Conservation (phyloP, 1,140 invertebrate genomes). For the Drosophila ficusphila region DNA sequence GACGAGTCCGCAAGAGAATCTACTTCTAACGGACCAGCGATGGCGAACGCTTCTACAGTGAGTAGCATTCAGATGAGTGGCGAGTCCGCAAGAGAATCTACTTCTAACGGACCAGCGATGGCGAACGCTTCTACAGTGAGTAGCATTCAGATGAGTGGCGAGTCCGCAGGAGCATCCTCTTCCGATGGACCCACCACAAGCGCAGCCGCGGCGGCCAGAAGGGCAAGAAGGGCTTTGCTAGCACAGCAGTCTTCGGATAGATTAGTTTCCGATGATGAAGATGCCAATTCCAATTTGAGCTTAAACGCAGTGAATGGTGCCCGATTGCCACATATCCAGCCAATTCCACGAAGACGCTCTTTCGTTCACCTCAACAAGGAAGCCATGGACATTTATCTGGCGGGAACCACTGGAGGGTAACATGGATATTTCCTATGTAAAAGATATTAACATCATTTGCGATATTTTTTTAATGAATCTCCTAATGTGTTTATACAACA, state of each 20-base stretch:
- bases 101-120: too few relatives aligned
- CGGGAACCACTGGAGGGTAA: conserved; percentile 61
- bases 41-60: conserved; percentile 46
- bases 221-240: neutral
- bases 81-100: too few relatives aligned
- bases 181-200: neutral
- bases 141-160: conserved; percentile 13
- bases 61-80: conserved; percentile 27
- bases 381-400: conserved; percentile 63
- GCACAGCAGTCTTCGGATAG: neutral
- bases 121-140: conserved; percentile 50
- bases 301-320: conserved; percentile 68
- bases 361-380: conserved; percentile 29
- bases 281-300: conserved; percentile 40
- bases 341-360: conserved; percentile 55
- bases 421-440: neutral
- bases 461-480: too few relatives aligned
- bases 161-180: neutral
- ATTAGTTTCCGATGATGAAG: conserved; percentile 40
- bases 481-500: too few relatives aligned
- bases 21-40: too few relatives aligned
- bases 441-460: too few relatives aligned
- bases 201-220: neutral
- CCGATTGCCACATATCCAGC: conserved; percentile 57
- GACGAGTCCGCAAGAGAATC: too few relatives aligned